phyloP scores from a whole-genome alignment of 2,888 invertebrate genomes.

The Cataglyphis rosenhaueri region DNA sequence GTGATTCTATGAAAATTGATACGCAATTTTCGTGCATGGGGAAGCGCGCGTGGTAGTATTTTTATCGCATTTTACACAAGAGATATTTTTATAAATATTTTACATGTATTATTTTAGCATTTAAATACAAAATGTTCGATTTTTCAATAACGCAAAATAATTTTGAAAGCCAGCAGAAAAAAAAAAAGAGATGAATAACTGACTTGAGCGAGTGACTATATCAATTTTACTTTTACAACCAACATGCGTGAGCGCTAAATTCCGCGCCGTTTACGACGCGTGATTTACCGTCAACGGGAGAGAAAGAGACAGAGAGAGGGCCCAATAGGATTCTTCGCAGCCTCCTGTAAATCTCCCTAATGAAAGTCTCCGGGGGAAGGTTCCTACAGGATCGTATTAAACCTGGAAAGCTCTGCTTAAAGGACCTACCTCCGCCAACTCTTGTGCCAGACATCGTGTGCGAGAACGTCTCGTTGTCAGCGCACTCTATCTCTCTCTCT shows the following conservation, averaged over 20 bases:
- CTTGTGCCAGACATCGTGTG: slow-evolving; percentile 58
- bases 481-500: neutral
- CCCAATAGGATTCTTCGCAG: slow-evolving; percentile 75
- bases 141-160: neutral
- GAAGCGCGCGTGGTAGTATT: neutral
- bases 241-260: slow-evolving; percentile 79
- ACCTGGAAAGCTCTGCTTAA: slow-evolving; percentile 79
- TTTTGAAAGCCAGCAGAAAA: neutral
- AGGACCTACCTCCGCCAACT: slow-evolving; percentile 73
- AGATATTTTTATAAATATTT: neutral
- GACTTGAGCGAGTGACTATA: slow-evolving; percentile 53
- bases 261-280: slow-evolving; percentile 79
- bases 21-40: neutral
- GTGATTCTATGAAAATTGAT: neutral
- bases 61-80: neutral
- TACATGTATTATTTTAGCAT: neutral
- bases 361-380: slow-evolving; percentile 83
- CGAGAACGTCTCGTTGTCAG: slow-evolving; percentile 30
- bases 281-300: slow-evolving; percentile 78
- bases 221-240: slow-evolving; percentile 74
- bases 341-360: slow-evolving; percentile 84
- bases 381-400: slow-evolving; percentile 82
- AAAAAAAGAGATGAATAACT: neutral
- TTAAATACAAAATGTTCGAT: neutral
- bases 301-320: slow-evolving; percentile 44